Conservation (phyloP, 2,888 invertebrate species). For the Nysson spinosus region DNA sequence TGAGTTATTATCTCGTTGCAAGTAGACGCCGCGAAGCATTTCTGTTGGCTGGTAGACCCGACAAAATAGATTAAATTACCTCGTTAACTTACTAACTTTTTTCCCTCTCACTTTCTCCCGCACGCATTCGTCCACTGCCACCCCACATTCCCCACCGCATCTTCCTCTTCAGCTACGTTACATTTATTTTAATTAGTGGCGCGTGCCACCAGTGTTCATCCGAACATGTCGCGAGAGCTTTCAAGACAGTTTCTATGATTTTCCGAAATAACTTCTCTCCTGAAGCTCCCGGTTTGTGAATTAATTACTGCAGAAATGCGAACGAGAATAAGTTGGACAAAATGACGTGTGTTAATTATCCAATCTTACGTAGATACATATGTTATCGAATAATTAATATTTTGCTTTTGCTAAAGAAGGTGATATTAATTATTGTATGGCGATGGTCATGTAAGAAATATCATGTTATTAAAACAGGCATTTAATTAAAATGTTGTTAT, state of each 20-base stretch:
- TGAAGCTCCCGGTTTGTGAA: too few species aligned
- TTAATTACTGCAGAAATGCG: too few species aligned
- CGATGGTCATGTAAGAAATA: too few species aligned
- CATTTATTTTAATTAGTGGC: constrained; percentile 13
- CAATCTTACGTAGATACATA: too few species aligned
- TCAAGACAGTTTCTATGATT: background rate
- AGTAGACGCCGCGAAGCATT: constrained; percentile 36
- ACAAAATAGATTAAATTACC: constrained; percentile 56
- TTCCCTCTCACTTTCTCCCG: constrained; percentile 3
- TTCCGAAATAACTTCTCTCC: background rate
- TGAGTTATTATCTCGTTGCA: constrained; percentile 49
- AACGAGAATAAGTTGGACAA: too few species aligned
- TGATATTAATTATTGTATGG: too few species aligned
- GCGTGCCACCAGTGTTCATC: constrained; percentile 1
- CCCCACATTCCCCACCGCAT: constrained; percentile 16
- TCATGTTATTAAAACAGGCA: too few species aligned
- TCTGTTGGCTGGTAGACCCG: constrained; percentile 18
- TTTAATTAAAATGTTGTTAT: too few species aligned
- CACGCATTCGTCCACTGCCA: background rate
- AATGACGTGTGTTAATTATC: too few species aligned
- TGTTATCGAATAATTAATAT: too few species aligned
- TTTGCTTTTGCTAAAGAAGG: too few species aligned
- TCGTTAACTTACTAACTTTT: constrained; percentile 48
- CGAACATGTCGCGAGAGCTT: background rate
- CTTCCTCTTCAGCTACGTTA: constrained; percentile 6